These are phyloP conservation scores for Ptychochromis oligacanthus DNA, from an alignment of 2,113 vertebrate species.

Conservation along the genomic window DNA sequence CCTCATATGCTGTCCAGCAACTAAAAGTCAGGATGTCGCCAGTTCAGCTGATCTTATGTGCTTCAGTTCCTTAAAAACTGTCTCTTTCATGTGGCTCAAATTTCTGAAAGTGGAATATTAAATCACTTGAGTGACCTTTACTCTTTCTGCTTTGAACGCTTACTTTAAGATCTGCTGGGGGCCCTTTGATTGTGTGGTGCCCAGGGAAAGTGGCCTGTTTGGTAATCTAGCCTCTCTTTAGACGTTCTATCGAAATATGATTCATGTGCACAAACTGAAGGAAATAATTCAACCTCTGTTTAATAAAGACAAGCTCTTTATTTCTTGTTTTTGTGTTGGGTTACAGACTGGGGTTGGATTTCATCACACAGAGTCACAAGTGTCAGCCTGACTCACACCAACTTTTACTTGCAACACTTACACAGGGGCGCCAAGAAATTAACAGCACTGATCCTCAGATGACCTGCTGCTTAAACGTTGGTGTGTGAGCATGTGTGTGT, in stretches of 20 bases:
- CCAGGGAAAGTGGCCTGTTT: background rate
- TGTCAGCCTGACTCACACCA: slow-evolving; percentile 36
- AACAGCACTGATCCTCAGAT: slow-evolving; percentile 21
- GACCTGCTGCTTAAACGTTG: background rate
- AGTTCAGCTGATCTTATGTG: no score
- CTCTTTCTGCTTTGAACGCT: background rate
- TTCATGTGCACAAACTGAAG: background rate
- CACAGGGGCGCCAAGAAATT: slow-evolving; percentile 3
- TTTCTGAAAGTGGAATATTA: background rate
- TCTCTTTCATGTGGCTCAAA: background rate
- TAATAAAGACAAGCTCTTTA: background rate
- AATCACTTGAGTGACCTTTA: background rate
- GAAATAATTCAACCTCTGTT: background rate
- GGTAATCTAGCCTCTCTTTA: background rate
- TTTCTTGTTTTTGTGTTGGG: background rate
- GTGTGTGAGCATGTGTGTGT: background rate
- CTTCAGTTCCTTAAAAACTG: background rate
- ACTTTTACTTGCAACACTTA: slow-evolving; percentile 4
- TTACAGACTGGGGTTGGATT: background rate
- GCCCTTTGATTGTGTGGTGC: background rate
- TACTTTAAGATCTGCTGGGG: background rate
- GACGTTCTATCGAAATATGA: background rate
- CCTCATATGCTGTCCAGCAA: background rate
- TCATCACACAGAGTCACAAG: slow-evolving; percentile 11
- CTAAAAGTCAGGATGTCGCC: background rate